Base-by-base conservation (phyloP, 2,113 vertebrate species). In the Rutilus rutilus region DNA sequence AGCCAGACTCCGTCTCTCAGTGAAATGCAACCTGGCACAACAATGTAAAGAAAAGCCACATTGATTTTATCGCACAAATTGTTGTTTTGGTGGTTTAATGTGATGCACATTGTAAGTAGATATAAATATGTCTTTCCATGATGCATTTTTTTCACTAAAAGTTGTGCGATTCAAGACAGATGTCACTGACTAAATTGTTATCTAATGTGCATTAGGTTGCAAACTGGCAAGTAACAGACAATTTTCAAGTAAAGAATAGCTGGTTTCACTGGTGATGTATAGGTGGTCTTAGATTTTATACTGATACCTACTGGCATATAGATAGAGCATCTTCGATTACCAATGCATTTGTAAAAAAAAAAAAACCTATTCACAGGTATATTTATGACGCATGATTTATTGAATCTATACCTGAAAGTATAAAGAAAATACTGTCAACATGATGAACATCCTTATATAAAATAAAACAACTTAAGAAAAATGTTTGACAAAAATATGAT, bases 1-100 rank as follows among this genome's bases (percentile, higher is more conserved):
- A 77, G 75, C 75, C 75, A 77, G 45, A 77, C 75, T 77, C 15
- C 3, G 4, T 52, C 50, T 54, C 15, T 77, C 50, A 2, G 15
- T 77, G 47, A 77, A 77, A 54, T 1, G 15, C 75, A 77, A 23
- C 2, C 75, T 77, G 50, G 75, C 75, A 77, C 75, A 21, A 54
- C 27, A 54, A 73, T 21, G 5, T 42, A 71, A 23, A 71, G 36
- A 42, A 23, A 71, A 71, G 19, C 33, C 67, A 42, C 33, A 71
- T 23, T 39, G 33, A 14, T 73, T 73, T 39, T 65, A 23, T 69
- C 21, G 17, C 9, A 23, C 33, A 21, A 17, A 71, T 11, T 23
- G 9, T 71, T 42, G 36, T 73, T 73, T 73, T 42, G 10, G 36
- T n/a, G 69, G 36, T 39, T 42, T 73, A 42, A 42, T 42, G 69